Base-by-base conservation (phyloP, 2,113 vertebrate genomes). In the Silurus glanis region DNA sequence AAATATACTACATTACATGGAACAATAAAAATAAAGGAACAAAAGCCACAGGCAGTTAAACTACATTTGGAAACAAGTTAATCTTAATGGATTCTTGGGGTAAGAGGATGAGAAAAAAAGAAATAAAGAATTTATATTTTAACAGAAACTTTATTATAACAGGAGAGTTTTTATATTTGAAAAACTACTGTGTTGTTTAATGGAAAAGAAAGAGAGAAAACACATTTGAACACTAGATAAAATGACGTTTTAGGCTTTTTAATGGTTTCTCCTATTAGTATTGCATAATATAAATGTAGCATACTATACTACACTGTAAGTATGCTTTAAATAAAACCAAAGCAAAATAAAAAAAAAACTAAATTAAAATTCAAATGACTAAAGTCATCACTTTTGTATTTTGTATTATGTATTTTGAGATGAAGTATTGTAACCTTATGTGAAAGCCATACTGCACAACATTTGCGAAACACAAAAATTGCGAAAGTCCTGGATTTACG, bases 401-500 rank as follows among this genome's bases (percentile, higher is more conserved):
- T 55, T 23, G 17, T 23, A 23, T 17, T 45, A 19, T 45, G 45
- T 71, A 19, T 17, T 71, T 71, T 45, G 16, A 45, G 71, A 5
- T 55, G 23, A 14, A 23, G 17, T 74, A 74, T 49, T 53, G 23
- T 55, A 51, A 14, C 49, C 14, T 55, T 1, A 76, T n/a, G 23
- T 55, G 21, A 49, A 74, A 9, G 23, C 49, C 19, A 76, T 76
- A 53, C 3, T 13, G 12, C 7, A 45, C 28, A 71, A 6, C 0
- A 21, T 47, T 47, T 19, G n/a, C n/a, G n/a, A n/a, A n/a, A n/a
- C n/a, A n/a, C n/a, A 19, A 37, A 71, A 16, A 25, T 2, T 37
- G 37, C 37, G 2, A 37, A 37, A 37, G 80, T 61, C 90, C 83
- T 80, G 71, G 86, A 93, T 92, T 86, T 90, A 92, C 93, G 93